phyloP scores from a whole-genome alignment of 2,797 vertebrate species.

The Meriones psammophilus region DNA sequence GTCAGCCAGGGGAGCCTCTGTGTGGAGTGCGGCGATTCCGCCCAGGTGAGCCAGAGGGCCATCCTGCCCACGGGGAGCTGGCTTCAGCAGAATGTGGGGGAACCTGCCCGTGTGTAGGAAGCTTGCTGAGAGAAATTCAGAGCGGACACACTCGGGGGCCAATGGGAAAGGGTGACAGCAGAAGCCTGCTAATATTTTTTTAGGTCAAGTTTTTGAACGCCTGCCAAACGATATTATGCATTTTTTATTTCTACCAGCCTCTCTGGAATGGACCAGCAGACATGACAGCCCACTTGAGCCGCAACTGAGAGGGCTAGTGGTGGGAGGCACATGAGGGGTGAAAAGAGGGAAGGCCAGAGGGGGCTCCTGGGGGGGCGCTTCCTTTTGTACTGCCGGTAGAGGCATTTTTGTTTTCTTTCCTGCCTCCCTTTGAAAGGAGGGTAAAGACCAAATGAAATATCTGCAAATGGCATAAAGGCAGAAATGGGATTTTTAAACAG shows the following conservation, averaged over 20 bases:
- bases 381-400: conserved; percentile 80
- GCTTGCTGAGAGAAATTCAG: background rate
- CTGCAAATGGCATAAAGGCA: conserved; percentile 91
- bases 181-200: conserved; percentile 80
- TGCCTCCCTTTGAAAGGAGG: conserved; percentile 85
- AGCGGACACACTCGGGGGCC: conserved; percentile 9
- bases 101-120: background rate
- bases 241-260: conserved; percentile 73
- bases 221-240: conserved; percentile 74
- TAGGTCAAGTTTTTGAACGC: conserved; percentile 74
- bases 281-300: conserved; percentile 67
- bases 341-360: conserved; percentile 38
- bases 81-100: background rate
- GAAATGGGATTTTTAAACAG: conserved; percentile 92
- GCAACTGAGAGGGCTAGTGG: background rate
- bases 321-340: background rate
- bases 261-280: conserved; percentile 69
- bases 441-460: conserved; percentile 90
- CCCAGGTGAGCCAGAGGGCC: background rate
- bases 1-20: background rate
- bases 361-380: conserved; percentile 71
- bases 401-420: conserved; percentile 71
- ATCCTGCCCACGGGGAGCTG: background rate
- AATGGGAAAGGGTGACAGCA: conserved; percentile 54
- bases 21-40: background rate